These are phyloP conservation scores for Temnothorax ravouxi DNA, from an alignment of 2,888 invertebrate species.

Conservation along the genomic window DNA sequence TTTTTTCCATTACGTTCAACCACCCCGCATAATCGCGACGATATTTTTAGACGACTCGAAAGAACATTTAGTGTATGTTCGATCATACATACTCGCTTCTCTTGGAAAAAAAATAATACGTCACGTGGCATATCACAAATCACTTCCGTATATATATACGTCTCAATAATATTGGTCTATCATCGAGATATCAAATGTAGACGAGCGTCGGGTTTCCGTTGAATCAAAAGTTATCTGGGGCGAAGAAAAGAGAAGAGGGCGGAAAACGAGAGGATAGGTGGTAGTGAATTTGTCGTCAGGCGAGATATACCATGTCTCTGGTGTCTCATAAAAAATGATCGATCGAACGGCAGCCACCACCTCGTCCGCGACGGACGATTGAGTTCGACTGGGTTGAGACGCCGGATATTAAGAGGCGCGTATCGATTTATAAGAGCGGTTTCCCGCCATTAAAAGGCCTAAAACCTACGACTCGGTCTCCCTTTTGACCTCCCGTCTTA, in stretches of 20 bases:
- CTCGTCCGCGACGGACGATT: slow-evolving; percentile 63
- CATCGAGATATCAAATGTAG: slow-evolving; percentile 30
- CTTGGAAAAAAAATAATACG: background rate
- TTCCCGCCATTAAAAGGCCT: slow-evolving; percentile 57
- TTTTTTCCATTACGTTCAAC: background rate
- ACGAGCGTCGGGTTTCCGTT: slow-evolving; percentile 16
- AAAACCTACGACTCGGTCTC: slow-evolving; percentile 40
- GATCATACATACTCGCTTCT: background rate
- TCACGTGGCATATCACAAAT: background rate
- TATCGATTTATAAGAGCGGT: slow-evolving; percentile 68
- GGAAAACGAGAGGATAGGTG: slow-evolving; percentile 43
- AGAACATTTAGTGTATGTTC: background rate
- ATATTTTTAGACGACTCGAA: background rate
- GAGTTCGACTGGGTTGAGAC: slow-evolving; percentile 60
- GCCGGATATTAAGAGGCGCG: slow-evolving; percentile 69
- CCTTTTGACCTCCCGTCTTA: slow-evolving; percentile 45
- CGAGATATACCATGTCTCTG: slow-evolving; percentile 63
- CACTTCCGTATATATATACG: slow-evolving; percentile 34
- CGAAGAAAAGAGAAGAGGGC: slow-evolving; percentile 9
- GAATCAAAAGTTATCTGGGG: slow-evolving; percentile 37
- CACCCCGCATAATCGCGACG: background rate
- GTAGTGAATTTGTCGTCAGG: slow-evolving; percentile 67
- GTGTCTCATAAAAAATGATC: slow-evolving; percentile 81
- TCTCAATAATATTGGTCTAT: slow-evolving; percentile 19
- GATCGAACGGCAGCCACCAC: slow-evolving; percentile 66